Conservation (phyloP, 1,140 invertebrate genomes). For the Zaprionus tsacasi region DNA sequence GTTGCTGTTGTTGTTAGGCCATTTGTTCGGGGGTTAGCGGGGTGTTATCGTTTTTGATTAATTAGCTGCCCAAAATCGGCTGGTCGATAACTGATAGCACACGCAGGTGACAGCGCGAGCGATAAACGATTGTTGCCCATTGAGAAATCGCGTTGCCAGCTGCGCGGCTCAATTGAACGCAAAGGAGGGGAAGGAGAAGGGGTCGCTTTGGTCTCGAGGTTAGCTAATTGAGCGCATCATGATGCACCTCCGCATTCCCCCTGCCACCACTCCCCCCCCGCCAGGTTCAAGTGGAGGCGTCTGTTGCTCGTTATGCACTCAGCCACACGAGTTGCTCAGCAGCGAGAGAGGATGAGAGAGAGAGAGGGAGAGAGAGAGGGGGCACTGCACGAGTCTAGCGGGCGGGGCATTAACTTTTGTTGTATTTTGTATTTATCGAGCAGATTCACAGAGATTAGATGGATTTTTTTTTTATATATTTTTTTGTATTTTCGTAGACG, state of each 20-base stretch:
- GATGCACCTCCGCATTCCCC: neutral
- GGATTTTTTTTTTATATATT: neutral
- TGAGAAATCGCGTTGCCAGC: slow-evolving; percentile 6
- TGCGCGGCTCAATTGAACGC: slow-evolving; percentile 51
- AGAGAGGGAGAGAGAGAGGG: too few species aligned
- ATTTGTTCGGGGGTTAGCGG: slow-evolving; percentile 24
- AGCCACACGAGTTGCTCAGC: neutral
- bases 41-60: slow-evolving; percentile 64
- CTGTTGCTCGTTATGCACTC: slow-evolving; percentile 26
- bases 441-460: slow-evolving; percentile 40
- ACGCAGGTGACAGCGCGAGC: slow-evolving; percentile 44
- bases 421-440: slow-evolving; percentile 55
- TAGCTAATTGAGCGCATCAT: slow-evolving; percentile 62
- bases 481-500: slow-evolving; percentile 37
- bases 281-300: slow-evolving; percentile 24
- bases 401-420: slow-evolving; percentile 43
- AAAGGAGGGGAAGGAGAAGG: neutral
- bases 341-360: neutral
- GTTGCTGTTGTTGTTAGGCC: slow-evolving; percentile 6
- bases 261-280: neutral
- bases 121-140: slow-evolving; percentile 21
- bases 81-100: slow-evolving; percentile 52
- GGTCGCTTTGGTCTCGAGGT: neutral
- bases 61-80: slow-evolving; percentile 50
- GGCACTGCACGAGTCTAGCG: neutral